phyloP scores from a whole-genome alignment of 2,888 invertebrate species.

The Andricus curvator region DNA sequence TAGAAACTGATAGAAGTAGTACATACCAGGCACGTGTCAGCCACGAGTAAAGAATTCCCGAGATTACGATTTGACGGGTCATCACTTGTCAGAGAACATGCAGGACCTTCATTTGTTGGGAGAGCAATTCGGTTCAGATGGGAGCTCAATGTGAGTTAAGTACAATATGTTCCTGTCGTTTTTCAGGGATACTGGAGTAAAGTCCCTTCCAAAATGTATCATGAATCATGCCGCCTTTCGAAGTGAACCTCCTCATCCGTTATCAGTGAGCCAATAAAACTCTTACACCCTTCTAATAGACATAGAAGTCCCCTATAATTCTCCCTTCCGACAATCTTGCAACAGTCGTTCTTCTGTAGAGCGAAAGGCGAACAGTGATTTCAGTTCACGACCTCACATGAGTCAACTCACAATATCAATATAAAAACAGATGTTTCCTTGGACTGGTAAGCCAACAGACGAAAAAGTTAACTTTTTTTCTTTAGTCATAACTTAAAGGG shows the following conservation, averaged over 20 bases:
- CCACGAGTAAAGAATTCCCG: constrained; percentile 4
- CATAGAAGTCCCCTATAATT: neutral
- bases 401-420: neutral
- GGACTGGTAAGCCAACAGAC: too few species aligned
- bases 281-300: constrained; percentile 8
- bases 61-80: constrained; percentile 12
- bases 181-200: neutral
- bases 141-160: constrained; percentile 4
- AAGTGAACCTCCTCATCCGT: constrained; percentile 15
- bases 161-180: constrained; percentile 30
- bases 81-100: constrained; percentile 11
- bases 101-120: constrained; percentile 6
- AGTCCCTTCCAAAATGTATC: neutral
- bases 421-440: neutral
- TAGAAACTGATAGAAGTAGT: neutral
- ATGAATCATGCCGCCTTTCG: constrained; percentile 23
- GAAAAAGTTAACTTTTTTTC: too few species aligned
- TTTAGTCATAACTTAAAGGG: too few species aligned
- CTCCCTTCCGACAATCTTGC: neutral
- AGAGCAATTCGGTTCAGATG: neutral
- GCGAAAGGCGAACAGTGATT: too few species aligned
- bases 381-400: neutral
- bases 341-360: neutral
- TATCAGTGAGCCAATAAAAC: constrained; percentile 22
- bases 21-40: neutral